phyloP scores from a whole-genome alignment of 1,140 invertebrate species.

The Pseudoatta argentina region DNA sequence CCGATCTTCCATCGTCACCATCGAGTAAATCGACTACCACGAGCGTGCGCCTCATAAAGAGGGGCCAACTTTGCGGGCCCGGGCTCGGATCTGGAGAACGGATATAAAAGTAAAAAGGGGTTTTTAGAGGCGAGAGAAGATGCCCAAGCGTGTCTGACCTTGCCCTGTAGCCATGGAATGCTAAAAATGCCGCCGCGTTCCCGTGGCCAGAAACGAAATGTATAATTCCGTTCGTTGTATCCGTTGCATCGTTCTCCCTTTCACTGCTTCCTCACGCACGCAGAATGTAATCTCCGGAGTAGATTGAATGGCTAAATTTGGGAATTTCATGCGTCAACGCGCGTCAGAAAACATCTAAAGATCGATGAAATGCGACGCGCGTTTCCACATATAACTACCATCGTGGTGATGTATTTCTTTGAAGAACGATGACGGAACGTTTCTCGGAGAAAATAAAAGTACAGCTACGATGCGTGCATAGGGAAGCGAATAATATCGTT shows the following conservation, averaged over 20 bases:
- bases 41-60: conserved; percentile 10
- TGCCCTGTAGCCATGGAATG: conserved; percentile 54
- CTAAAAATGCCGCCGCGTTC: conserved; percentile 53
- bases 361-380: conserved; percentile 28
- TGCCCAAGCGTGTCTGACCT: conserved; percentile 47
- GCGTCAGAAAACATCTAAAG: not conserved
- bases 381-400: not conserved
- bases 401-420: not conserved
- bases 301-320: conserved; percentile 17
- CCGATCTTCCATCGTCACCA: conserved; percentile 35
- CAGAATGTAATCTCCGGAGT: conserved; percentile 39
- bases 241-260: conserved; percentile 51
- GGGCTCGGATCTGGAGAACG: not conserved
- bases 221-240: conserved; percentile 38
- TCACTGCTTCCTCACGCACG: conserved; percentile 5
- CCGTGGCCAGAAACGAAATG: conserved; percentile 34
- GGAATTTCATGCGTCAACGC: conserved; percentile 45
- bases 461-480: not conserved
- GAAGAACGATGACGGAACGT: not conserved
- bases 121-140: not conserved
- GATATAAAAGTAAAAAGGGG: conserved; percentile 46
- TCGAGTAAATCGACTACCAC: conserved; percentile 19
- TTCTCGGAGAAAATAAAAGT: not conserved
- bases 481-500: not conserved
- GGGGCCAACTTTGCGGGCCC: not conserved